These are phyloP conservation scores for Rissa tridactyla DNA, from an alignment of 2,113 vertebrate genomes.

Conservation along the genomic window DNA sequence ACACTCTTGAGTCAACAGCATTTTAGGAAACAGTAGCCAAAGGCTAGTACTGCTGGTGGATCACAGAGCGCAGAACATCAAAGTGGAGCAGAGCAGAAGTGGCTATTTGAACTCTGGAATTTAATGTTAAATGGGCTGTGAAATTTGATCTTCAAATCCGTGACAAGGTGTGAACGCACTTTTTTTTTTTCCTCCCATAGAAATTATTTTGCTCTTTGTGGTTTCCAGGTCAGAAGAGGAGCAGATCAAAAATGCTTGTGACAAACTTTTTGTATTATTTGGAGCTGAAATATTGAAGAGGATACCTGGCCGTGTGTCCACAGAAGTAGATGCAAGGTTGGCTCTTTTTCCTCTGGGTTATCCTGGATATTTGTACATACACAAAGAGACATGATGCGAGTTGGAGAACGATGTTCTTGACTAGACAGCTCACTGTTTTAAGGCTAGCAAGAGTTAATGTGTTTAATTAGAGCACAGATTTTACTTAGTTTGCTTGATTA, in stretches of 20 bases:
- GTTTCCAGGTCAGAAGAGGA: conserved; percentile 84
- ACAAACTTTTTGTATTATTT: conserved; percentile 94
- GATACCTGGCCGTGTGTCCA: conserved; percentile 95
- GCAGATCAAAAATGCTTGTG: conserved; percentile 86
- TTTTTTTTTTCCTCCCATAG: background rate
- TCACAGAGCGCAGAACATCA: background rate
- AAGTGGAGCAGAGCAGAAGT: background rate
- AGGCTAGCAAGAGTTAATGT: background rate
- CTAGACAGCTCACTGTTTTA: background rate
- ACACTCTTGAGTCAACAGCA: background rate
- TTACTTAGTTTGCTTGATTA: background rate
- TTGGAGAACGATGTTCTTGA: background rate
- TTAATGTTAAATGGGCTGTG: background rate
- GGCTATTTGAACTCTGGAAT: background rate
- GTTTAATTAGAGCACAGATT: background rate
- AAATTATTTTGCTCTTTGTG: background rate
- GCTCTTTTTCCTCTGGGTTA: background rate
- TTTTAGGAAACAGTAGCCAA: background rate
- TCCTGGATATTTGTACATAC: background rate
- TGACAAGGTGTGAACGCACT: background rate
- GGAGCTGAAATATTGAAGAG: conserved; percentile 95
- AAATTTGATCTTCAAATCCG: background rate
- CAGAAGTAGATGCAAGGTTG: conserved; percentile 96
- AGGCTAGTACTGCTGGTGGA: background rate
- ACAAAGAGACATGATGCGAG: background rate